phyloP scores from a whole-genome alignment of 2,797 vertebrate genomes.

The Acipenser oxyrinchus region DNA sequence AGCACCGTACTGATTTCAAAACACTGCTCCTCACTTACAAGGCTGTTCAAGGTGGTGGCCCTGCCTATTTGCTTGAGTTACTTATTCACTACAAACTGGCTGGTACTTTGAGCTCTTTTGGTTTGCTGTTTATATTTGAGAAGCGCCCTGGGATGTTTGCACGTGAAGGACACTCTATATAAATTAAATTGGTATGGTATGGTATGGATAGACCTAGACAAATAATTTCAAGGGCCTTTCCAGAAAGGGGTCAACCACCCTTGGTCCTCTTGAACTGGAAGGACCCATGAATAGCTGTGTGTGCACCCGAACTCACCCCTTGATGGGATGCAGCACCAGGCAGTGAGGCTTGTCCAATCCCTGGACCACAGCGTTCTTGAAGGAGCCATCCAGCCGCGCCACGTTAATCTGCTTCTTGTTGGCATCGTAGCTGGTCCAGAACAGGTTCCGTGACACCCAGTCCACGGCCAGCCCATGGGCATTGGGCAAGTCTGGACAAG shows the following conservation, averaged over 20 bases:
- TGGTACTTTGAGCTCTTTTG: too few species aligned
- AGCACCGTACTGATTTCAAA: too few species aligned
- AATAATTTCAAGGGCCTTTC: too few species aligned
- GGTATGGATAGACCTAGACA: too few species aligned
- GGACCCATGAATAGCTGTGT: not conserved
- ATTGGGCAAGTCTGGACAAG: constrained; percentile 77
- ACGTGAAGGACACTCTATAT: too few species aligned
- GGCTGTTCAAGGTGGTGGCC: too few species aligned
- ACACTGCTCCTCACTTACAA: too few species aligned
- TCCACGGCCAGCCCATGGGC: constrained; percentile 89
- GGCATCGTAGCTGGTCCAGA: constrained; percentile 93
- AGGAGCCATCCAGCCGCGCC: constrained; percentile 88
- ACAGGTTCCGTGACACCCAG: constrained; percentile 94
- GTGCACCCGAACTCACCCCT: constrained; percentile 60
- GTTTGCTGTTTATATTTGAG: too few species aligned
- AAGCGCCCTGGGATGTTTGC: too few species aligned
- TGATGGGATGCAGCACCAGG: constrained; percentile 79
- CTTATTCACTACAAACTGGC: too few species aligned
- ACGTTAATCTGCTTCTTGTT: constrained; percentile 97
- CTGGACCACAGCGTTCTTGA: constrained; percentile 91
- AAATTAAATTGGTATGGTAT: too few species aligned
- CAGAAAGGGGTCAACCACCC: not conserved
- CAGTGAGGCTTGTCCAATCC: constrained; percentile 89
- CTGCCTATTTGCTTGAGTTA: too few species aligned
- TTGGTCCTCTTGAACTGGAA: not conserved